These are phyloP conservation scores for Sapajus apella DNA, from an alignment of 2,113 vertebrate genomes.

Conservation along the genomic window DNA sequence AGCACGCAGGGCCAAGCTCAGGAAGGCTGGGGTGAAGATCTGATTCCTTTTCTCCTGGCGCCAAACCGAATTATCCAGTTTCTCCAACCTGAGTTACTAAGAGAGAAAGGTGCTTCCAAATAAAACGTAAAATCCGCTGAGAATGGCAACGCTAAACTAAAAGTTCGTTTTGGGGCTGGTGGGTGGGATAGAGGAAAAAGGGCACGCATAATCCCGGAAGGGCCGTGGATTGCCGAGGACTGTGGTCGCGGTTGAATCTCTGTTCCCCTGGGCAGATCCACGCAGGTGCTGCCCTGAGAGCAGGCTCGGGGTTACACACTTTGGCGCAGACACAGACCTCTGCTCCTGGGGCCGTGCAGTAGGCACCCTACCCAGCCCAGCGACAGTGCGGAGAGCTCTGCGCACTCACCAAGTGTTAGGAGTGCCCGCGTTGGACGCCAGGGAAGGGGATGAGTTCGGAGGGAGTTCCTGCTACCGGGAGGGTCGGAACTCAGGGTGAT, in stretches of 20 bases:
- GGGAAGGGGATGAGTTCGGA: background rate
- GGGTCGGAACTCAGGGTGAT: background rate
- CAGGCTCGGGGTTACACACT: background rate
- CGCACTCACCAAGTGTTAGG: background rate
- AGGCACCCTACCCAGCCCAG: fast-evolving
- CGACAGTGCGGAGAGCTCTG: fast-evolving
- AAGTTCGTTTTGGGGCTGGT: background rate
- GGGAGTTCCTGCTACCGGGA: background rate
- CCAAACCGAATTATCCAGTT: background rate
- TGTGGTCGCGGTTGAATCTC: no score
- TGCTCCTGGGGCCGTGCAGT: fast-evolving
- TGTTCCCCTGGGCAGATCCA: background rate
- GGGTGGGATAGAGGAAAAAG: background rate
- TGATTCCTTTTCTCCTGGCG: background rate
- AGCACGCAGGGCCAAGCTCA: fast-evolving
- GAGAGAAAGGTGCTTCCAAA: background rate
- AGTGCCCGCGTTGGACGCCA: fast-evolving
- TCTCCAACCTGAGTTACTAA: slow-evolving; percentile 17
- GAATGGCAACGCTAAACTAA: background rate
- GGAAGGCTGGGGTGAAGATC: background rate
- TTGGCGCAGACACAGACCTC: background rate
- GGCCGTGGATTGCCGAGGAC: background rate
- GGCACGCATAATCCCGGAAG: fast-evolving
- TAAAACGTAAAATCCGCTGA: background rate
- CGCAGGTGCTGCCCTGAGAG: background rate